Conservation (phyloP, 2,797 vertebrate genomes). For the Avahi laniger region DNA sequence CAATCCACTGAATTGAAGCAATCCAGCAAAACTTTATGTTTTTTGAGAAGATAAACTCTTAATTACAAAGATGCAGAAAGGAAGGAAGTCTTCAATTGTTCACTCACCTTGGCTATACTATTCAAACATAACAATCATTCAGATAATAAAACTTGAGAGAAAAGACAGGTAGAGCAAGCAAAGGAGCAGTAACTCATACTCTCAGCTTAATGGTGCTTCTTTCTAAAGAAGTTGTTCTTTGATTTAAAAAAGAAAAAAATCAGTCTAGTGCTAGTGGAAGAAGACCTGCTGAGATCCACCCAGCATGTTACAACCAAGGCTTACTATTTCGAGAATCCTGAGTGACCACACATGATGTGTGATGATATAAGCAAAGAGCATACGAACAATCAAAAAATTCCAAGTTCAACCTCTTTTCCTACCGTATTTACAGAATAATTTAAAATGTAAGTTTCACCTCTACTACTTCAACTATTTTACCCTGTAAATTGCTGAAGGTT, state of each 20-base stretch:
- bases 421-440: background rate
- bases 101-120: background rate
- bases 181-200: background rate
- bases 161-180: background rate
- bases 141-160: background rate
- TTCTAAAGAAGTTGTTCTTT: background rate
- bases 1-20: background rate
- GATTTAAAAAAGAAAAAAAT: background rate
- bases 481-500: background rate
- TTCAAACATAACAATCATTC: conserved; percentile 1
- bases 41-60: background rate
- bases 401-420: background rate
- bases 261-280: background rate
- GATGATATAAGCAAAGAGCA: background rate
- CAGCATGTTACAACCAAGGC: background rate
- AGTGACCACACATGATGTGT: background rate
- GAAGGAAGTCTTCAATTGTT: background rate
- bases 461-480: background rate
- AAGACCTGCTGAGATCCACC: background rate
- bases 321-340: background rate
- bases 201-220: background rate
- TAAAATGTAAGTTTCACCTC: background rate
- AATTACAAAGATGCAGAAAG: background rate
- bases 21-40: background rate
- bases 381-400: background rate